These are phyloP conservation scores for Aplysia californica DNA, from an alignment of 1,140 invertebrate genomes.

Conservation along the genomic window DNA sequence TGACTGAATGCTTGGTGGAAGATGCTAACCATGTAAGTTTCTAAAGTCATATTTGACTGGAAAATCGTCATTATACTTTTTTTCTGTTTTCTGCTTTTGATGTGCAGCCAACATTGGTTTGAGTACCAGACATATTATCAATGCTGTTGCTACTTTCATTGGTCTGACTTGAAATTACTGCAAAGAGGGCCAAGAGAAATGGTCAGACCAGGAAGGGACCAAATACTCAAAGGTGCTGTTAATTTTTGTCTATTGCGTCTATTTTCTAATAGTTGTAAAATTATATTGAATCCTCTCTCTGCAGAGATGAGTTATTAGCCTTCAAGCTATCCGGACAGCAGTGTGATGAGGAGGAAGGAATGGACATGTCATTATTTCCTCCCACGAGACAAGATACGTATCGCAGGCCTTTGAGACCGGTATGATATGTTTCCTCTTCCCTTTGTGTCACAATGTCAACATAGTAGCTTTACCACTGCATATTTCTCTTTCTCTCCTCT, in stretches of 20 bases:
- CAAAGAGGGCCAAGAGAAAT: background rate
- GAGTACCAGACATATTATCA: background rate
- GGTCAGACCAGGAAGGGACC: background rate
- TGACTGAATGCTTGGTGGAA: too few species aligned
- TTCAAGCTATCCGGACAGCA: background rate
- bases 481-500: too few species aligned
- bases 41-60: too few species aligned
- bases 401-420: too few species aligned
- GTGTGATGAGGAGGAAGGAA: constrained; percentile 10
- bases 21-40: too few species aligned
- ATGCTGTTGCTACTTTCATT: background rate
- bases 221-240: background rate
- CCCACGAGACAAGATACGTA: too few species aligned
- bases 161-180: too few species aligned
- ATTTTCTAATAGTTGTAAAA: background rate
- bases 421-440: too few species aligned
- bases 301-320: background rate
- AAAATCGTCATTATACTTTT: too few species aligned
- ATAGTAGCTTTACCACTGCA: too few species aligned
- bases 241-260: background rate
- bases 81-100: too few species aligned
- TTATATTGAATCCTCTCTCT: background rate
- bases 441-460: too few species aligned
- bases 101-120: background rate
- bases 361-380: background rate